These are phyloP conservation scores for Zoanthus sociatus DNA, from an alignment of 92 coral and sea anemone genomes.

Conservation along the genomic window DNA sequence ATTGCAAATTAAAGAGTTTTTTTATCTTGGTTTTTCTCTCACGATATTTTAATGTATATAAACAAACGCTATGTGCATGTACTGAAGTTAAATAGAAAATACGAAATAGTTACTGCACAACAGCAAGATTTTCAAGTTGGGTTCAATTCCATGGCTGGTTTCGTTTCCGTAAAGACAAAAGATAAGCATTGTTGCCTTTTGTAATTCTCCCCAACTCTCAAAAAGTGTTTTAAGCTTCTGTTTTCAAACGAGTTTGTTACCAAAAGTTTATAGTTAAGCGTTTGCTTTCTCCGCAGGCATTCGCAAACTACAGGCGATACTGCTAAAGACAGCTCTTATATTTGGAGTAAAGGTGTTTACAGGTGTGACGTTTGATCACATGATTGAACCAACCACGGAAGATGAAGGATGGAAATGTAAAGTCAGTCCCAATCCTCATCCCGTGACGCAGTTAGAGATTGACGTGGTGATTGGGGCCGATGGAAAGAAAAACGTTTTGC, in stretches of 20 bases:
- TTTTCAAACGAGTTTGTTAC: neutral
- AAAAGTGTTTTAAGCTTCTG: neutral
- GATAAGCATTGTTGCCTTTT: too few relatives aligned
- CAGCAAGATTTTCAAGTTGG: too few relatives aligned
- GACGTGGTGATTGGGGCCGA: slow-evolving; percentile 97
- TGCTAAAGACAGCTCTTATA: slow-evolving; percentile 92
- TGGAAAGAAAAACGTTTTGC: slow-evolving; percentile 94
- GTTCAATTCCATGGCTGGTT: too few relatives aligned
- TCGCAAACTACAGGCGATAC: slow-evolving; percentile 80
- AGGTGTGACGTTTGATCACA: slow-evolving; percentile 91
- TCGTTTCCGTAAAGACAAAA: too few relatives aligned
- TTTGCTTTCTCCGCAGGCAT: slow-evolving; percentile 69
- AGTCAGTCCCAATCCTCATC: slow-evolving; percentile 85
- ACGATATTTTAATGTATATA: too few relatives aligned
- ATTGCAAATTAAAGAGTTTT: too few relatives aligned
- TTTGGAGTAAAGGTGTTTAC: slow-evolving; percentile 92
- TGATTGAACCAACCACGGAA: slow-evolving; percentile 82
- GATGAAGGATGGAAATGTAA: slow-evolving; percentile 94
- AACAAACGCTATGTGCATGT: too few relatives aligned
- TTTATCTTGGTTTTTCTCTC: too few relatives aligned
- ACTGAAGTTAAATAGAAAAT: too few relatives aligned
- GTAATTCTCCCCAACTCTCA: too few relatives aligned
- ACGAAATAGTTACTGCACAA: too few relatives aligned
- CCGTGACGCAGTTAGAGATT: slow-evolving; percentile 77
- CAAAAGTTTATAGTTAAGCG: neutral